Conservation (phyloP, 2,797 vertebrate genomes). For the Dryobates pubescens region DNA sequence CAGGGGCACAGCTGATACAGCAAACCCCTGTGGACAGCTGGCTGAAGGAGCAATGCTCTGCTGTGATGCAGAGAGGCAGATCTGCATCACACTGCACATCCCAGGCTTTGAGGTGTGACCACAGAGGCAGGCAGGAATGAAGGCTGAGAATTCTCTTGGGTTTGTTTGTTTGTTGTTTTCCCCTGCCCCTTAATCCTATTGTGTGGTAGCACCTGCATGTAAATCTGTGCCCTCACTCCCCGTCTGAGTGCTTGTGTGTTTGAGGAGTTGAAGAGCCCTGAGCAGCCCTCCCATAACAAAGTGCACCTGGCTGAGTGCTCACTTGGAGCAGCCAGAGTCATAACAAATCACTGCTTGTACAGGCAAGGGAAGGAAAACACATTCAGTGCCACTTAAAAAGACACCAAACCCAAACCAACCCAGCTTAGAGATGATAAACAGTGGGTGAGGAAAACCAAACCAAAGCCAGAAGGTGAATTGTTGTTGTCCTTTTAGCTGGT, state of each 20-base stretch:
- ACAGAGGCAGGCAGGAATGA: not conserved
- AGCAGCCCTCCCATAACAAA: not conserved
- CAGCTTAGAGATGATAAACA: not conserved
- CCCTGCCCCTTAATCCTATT: not conserved
- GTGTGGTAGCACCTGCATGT: not conserved
- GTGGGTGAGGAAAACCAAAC: not conserved
- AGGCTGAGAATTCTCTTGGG: not conserved
- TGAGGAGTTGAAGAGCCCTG: not conserved
- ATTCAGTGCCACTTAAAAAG: not conserved
- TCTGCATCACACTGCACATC: not conserved
- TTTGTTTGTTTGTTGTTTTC: too few species aligned
- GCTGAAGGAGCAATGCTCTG: not conserved
- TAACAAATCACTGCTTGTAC: not conserved
- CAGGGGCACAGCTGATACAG: not conserved
- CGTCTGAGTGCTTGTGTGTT: not conserved
- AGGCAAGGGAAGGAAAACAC: conserved; percentile 4
- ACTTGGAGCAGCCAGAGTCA: not conserved
- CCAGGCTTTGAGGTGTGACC: not conserved
- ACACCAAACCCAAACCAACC: not conserved
- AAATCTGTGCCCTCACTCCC: not conserved
- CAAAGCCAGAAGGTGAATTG: not conserved
- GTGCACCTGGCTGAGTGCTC: not conserved
- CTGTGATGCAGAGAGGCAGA: not conserved
- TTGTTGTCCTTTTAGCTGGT: not conserved
- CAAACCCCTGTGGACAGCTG: not conserved